Base-by-base conservation (phyloP, 2,113 vertebrate species). In the Ochotona princeps region DNA sequence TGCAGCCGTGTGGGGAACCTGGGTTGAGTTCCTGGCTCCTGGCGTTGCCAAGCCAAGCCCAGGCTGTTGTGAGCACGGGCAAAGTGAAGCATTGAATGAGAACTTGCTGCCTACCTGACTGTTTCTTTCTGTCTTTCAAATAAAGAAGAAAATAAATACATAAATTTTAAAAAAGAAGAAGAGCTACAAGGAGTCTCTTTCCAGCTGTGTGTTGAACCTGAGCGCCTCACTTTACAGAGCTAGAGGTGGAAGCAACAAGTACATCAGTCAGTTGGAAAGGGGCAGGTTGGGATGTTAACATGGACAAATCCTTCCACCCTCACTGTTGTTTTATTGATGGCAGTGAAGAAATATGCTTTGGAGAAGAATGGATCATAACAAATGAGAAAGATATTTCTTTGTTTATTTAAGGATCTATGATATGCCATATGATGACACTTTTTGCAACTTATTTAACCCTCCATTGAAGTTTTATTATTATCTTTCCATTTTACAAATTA, bases 291-390 rank as follows among this genome's bases (percentile, higher is more conserved):
- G 10, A 69, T 57, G 28, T 65, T 49, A 47, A 61, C 35, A n/a
- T 11, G 72, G 18, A 61, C 32, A 57, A 65, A 73, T 15, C 35
- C 93, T 90, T 83, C 74, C 69, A 65, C 13, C 26, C 7, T 86
- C n/a, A 28, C 25, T 51, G 35, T 78, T 61, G n/a, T 65, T 75
- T 95, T 86, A 75, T n/a, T 85, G 57, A 57, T 12, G 32, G 9
- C 72, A 38, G 79, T 92, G 49, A 79, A 38, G 70, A 89, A 80
- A 80, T 90, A 82, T 70, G 86, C 13, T 86, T 44, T 32, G 67
- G 65, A 51, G 70, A 32, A 88, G 38, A 76, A 61, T n/a, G 4
- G 35, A 57, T 87, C 9, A 32, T 65, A 69, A 51, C 65, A 83
- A 51, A 89, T 44, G 32, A 23, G 15, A 76, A 73, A 23, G 14